Base-by-base conservation (phyloP, 1,140 invertebrate genomes). In the Bursaphelenchus mucronatus region DNA sequence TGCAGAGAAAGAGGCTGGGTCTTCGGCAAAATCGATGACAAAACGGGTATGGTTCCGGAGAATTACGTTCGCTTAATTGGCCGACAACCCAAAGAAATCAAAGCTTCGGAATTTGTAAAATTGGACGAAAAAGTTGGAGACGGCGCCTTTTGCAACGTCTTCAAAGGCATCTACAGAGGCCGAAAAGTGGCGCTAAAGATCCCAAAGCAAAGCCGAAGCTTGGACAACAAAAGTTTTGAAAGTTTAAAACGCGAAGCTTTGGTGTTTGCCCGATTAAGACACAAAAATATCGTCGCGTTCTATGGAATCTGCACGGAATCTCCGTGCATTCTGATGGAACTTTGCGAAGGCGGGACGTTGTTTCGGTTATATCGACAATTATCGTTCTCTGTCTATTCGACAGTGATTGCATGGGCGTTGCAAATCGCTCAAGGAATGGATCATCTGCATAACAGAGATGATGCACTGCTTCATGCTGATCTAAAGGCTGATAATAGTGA, bases 391-490 rank as follows among this genome's bases (percentile, higher is more conserved):
- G 40, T 59, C 40, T 44, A 39, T 11, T 15, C 13, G 11, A 13
- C 11, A 3, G 57, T 59, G 46, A 44, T 59, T 39, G 15, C 15
- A 4, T 59, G 57, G 57, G 57, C 57, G 11, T 17, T 59, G 15
- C 57, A 59, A 59, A 59, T 59, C 40, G 57, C 57, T 4, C 13
- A 44, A n/a, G 57, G 44, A 45, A 59, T 59, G 57, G 47, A 50
- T 5, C 47, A 50, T 39, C 15, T 59, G 57, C 57, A 59, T 44
- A 39, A 59, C 11, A 13, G 43, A 17, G 57, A 59, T 39, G 41
- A 39, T 6, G 13, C 57, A 1, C 30, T 59, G 41, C 13, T 59
- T 40, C 57, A 59, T 44, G 57, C 57, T 11, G 57, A 59, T 39
- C 52, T 59, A 9, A 59, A 59, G 40, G 19, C 57, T 11, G 57